Base-by-base conservation (phyloP, 2,888 invertebrate genomes). In the Chrysodeixis includens region DNA sequence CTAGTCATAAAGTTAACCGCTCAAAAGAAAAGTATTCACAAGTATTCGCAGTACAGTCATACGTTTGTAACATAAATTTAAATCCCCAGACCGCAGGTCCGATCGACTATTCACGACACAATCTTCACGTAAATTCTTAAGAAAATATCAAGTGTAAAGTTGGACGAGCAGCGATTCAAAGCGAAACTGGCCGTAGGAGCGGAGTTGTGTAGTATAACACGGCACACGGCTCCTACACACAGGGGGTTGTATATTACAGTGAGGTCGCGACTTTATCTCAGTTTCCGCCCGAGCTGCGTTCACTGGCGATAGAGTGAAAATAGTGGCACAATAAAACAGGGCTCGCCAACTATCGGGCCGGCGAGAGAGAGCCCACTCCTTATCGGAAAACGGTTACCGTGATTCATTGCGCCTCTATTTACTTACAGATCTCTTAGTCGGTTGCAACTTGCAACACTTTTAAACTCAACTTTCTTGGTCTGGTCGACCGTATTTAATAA, bases 261-360 rank as follows among this genome's bases (percentile, higher is more conserved):
- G 89, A 86, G 89, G 89, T 87, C 88, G 90, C 91, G 92, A 91
- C 92, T 93, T 93, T 94, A 94, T 94, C 93, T 91, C 83, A 90
- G 92, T 92, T 93, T 94, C 93, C 93, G 90, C 91, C 87, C 88
- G 92, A 88, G 88, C 88, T 91, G 89, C 90, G 88, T 89, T 89
- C 88, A 83, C 86, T 85, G 84, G 90, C 93, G 93, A 93, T 93
- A 92, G 89, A 90, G 87, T 89, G 92, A 91, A 93, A 93, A 93
- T 93, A 92, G 90, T 92, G 84, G 89, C 89, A 93, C 93, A 93
- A 93, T 94, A 93, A 93, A 93, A 92, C 91, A 92, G 90, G 87
- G 85, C 88, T 80, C 86, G 83, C 83, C 88, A 86, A 89, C 88
- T 91, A 86, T 91, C 90, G 88, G 78, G 85, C 76, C 83, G 83